phyloP scores from a whole-genome alignment of 2,888 invertebrate genomes.

The Ochropacha duplaris region DNA sequence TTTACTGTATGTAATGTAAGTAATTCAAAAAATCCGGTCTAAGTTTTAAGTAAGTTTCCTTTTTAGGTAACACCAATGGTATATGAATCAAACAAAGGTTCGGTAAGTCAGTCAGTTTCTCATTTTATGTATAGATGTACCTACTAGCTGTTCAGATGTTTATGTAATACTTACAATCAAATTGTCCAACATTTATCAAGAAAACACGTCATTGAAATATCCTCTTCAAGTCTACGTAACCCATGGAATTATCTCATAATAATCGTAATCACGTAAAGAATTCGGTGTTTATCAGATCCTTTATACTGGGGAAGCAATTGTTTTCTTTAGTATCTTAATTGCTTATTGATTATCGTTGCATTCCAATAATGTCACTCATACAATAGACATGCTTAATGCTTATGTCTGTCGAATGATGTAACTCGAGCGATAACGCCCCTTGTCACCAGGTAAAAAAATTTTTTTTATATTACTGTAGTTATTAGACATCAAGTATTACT shows the following conservation, averaged over 20 bases:
- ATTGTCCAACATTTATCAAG: slow-evolving; percentile 5
- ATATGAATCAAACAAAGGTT: too few relatives aligned
- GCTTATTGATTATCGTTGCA: slow-evolving; percentile 49
- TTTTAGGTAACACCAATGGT: too few relatives aligned
- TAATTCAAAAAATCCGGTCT: too few relatives aligned
- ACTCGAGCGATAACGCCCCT: slow-evolving; percentile 20
- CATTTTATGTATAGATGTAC: too few relatives aligned
- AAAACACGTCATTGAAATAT: slow-evolving; percentile 20
- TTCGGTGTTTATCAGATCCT: slow-evolving; percentile 55
- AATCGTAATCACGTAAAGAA: slow-evolving; percentile 61
- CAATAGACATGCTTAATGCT: slow-evolving; percentile 11
- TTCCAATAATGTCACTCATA: slow-evolving; percentile 46
- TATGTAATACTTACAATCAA: slow-evolving; percentile 1
- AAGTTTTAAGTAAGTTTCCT: too few relatives aligned
- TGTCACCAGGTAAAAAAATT: neutral
- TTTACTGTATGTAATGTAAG: too few relatives aligned
- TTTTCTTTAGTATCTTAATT: slow-evolving; percentile 60
- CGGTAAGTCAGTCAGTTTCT: too few relatives aligned
- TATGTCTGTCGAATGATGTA: slow-evolving; percentile 32
- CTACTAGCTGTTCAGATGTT: too few relatives aligned
- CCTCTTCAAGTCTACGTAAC: slow-evolving; percentile 23
- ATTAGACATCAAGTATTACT: too few relatives aligned
- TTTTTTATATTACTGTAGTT: neutral
- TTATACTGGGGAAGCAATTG: slow-evolving; percentile 40
- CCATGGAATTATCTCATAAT: slow-evolving; percentile 35